Evolutionary conservation across 2,797 vertebrate species (phyloP), one percentile per base, ranked within the genome.

Genomic region (Poeciliopsis infans): DNA sequence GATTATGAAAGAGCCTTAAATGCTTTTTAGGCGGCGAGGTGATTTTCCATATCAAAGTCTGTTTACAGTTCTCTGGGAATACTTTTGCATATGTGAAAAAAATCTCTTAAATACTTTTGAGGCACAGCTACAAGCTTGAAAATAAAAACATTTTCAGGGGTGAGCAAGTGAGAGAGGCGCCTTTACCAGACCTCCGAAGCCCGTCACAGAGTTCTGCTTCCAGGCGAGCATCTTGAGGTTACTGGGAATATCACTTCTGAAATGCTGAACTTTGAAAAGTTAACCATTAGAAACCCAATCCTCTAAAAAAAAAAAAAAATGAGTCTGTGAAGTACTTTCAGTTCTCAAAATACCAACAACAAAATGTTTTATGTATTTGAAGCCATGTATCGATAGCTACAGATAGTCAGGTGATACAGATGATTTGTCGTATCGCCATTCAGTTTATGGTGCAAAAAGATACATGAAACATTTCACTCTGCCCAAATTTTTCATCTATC

Each of bases 61-160:
- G 75, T 74, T 71, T 76, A 78, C 45, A 81, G 57, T 57, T 87
- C 49, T 73, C 61, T 4, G 41, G n/a, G 41, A 83, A 79, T 61
- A 74, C 4, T 46, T 28, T 41, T 47, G 47, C 46, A 74, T 55
- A 68, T 74, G 78, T 31, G 46, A 31, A 74, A 79, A 74, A 74
- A 68, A 39, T 45, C 31, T 36, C 43, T 23, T 72, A 78, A 61
- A 70, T 75, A 39, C 55, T 72, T 72, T 46, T 5, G 55, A 47
- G 45, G 70, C 43, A 61, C 43, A 72, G 79, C 23, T 73, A 57
- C 41, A 46, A 51, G 36, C 72, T 51, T 66, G 15, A 8, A 75
- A 73, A 76, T 51, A 13, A 55, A 55, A 45, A 25, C 36, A 61
- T 69, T 6, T 11, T 25, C 13, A 25, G 4, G 7, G 33, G 28